phyloP scores from a whole-genome alignment of 2,113 vertebrate species.

The Sorex fumeus region DNA sequence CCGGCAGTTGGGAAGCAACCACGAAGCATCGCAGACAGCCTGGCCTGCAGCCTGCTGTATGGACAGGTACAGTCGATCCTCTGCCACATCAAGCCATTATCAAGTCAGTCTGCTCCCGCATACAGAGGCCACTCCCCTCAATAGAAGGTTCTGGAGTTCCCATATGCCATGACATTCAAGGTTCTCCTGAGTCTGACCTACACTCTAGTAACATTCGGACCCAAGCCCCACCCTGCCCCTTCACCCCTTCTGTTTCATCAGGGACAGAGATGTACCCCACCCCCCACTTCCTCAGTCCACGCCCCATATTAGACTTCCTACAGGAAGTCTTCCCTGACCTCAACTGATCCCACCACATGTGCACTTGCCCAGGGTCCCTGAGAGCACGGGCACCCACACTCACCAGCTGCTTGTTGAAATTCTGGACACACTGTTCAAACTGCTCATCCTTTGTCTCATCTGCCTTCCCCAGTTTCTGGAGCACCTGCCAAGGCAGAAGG shows the following conservation, averaged over 20 bases:
- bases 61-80: too few relatives aligned
- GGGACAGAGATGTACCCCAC: not conserved
- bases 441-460: slow-evolving; percentile 98
- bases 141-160: not conserved
- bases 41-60: not conserved
- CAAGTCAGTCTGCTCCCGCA: not conserved
- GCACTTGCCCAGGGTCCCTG: not conserved
- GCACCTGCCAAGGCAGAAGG: slow-evolving; percentile 89
- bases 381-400: slow-evolving; percentile 73
- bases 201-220: not conserved
- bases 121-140: not conserved
- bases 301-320: not conserved
- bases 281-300: not conserved
- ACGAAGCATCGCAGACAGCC: not conserved
- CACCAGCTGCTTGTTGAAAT: slow-evolving; percentile 99
- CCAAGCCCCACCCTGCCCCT: too few relatives aligned
- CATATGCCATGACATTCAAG: not conserved
- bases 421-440: slow-evolving; percentile 98
- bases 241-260: not conserved
- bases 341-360: not conserved
- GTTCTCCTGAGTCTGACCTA: not conserved
- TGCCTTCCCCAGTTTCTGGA: slow-evolving; percentile 99
- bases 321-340: not conserved
- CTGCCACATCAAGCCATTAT: not conserved
- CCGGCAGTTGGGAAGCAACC: not conserved